Evolutionary conservation across 1,140 invertebrate genomes (phyloP), one percentile per base, ranked within the genome.

Genomic region (Papilio glaucus): DNA sequence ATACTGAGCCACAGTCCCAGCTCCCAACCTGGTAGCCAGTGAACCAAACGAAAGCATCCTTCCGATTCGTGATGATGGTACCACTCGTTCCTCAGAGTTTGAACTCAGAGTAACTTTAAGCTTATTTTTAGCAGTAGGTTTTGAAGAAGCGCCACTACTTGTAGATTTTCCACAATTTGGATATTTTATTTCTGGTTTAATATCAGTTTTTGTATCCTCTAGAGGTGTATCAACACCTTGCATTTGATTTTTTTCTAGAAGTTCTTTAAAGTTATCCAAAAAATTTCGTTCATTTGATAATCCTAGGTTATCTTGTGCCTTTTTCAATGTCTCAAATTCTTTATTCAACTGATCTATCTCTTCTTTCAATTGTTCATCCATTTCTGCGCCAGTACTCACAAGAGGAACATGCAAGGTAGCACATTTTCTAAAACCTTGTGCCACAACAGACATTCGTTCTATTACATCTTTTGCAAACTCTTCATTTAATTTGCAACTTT

Each of bases 21-120:
- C 87, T 6, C 98, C 98, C 21, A 99, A 94, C 1, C 98, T 98
- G 41, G 98, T 96, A 39, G 98, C 98, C 60, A 99, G 93, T 18
- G 96, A 95, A 15, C 98, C 98, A 95, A 99, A 99, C n/a, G 97
- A 98, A 39, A 97, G 94, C 94, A 99, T 95, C 76, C 99, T 94
- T 45, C 97, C 95, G 7, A 99, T 93, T 78, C 98, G 95, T 0
- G 97, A 96, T 0, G 98, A 95, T 15, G 99, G 98, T 29, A 99
- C 98, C 85, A 96, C 97, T 69, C 97, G 94, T 84, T 98, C 97
- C 85, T 96, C 97, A n/a, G 98, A 96, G 83, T 94, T 95, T 71
- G 94, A 94, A 92, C 95, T 97, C 42, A 98, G 89, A 61, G 86
- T 73, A 70, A 90, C 85, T 80, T 79, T 85, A 33, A 86, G 82